phyloP scores from a whole-genome alignment of 2,888 invertebrate species.

The Drosophila hamatofila region DNA sequence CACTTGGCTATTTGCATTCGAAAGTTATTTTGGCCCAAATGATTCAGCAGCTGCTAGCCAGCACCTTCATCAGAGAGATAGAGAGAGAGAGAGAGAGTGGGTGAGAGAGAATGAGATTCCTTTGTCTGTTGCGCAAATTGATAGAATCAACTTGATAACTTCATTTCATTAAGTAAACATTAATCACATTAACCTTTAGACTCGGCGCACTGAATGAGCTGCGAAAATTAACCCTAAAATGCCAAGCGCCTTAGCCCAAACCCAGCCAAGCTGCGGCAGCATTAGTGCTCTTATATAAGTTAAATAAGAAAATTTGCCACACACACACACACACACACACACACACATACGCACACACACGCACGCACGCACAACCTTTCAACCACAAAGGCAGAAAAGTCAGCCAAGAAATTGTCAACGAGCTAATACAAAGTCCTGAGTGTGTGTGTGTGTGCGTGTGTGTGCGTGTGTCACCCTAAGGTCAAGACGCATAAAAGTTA shows the following conservation, averaged over 20 bases:
- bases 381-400: constrained; percentile 69
- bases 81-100: background rate
- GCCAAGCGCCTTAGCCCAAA: background rate
- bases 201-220: constrained; percentile 38
- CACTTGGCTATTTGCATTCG: constrained; percentile 53
- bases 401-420: constrained; percentile 72
- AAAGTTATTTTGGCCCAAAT: background rate
- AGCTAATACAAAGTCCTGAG: constrained; percentile 53
- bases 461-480: constrained; percentile 50
- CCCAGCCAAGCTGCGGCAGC: background rate
- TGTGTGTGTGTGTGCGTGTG: constrained; percentile 38
- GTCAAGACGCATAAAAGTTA: constrained; percentile 78
- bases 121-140: constrained; percentile 74
- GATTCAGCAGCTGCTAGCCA: constrained; percentile 25
- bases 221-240: constrained; percentile 75
- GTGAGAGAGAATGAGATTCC: constrained; percentile 6
- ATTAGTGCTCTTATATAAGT: constrained; percentile 48
- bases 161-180: constrained; percentile 81
- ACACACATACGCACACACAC: background rate
- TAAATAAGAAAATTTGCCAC: constrained; percentile 68
- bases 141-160: constrained; percentile 81
- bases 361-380: constrained; percentile 46
- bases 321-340: background rate
- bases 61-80: constrained; percentile 58
- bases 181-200: constrained; percentile 77